phyloP scores from a whole-genome alignment of 2,113 vertebrate genomes.

The Phylloscopus trochiloides region DNA sequence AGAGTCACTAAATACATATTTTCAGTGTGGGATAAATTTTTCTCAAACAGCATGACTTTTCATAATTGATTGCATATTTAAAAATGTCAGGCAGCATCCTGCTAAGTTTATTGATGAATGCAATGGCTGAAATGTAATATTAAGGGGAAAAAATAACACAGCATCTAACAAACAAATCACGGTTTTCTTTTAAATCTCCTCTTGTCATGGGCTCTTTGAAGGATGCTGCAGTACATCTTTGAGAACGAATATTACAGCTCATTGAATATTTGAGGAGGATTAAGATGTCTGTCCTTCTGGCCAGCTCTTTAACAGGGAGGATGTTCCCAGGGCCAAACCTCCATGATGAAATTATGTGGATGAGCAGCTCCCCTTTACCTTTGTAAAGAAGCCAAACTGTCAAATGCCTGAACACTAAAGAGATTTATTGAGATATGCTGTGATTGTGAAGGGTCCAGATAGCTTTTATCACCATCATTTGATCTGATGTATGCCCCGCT shows the following conservation, averaged over 20 bases:
- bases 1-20: background rate
- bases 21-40: background rate
- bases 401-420: background rate
- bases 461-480: background rate
- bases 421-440: background rate
- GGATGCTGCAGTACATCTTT: background rate
- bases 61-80: conserved; percentile 49
- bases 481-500: background rate
- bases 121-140: background rate
- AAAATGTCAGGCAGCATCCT: conserved; percentile 47
- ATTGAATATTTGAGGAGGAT: background rate
- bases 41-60: conserved; percentile 32
- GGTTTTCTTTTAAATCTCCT: background rate
- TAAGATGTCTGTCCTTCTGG: background rate
- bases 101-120: conserved; percentile 49
- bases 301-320: background rate
- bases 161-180: background rate
- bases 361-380: background rate
- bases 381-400: background rate
- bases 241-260: background rate
- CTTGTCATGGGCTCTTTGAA: background rate
- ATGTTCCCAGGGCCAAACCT: background rate
- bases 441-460: background rate
- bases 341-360: background rate
- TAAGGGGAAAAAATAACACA: background rate